Conservation (phyloP, 2,113 vertebrate species). For the Felis chaus region DNA sequence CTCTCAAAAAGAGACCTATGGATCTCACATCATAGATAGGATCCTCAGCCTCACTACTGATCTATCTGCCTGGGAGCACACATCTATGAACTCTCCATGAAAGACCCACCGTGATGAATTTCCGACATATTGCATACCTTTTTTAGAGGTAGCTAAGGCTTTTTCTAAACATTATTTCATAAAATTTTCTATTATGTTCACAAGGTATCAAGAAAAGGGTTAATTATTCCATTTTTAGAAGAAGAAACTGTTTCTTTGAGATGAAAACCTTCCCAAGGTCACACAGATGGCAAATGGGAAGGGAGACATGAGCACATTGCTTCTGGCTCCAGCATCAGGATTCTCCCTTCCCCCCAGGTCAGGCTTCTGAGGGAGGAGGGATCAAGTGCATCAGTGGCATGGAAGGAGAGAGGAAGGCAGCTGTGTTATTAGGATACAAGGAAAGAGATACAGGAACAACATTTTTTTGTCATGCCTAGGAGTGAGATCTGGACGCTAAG, state of each 20-base stretch:
- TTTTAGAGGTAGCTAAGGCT: neutral
- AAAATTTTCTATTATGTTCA: neutral
- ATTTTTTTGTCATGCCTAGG: slow-evolving; percentile 50
- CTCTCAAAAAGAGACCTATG: neutral
- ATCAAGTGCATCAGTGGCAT: neutral
- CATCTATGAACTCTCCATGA: neutral
- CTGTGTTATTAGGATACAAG: neutral
- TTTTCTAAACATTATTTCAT: neutral
- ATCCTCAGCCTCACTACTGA: neutral
- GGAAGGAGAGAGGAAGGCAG: neutral
- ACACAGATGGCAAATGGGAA: neutral
- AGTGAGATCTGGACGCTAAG: slow-evolving; percentile 53
- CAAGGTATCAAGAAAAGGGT: neutral
- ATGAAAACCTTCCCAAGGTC: neutral
- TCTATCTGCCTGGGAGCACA: neutral
- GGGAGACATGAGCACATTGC: neutral
- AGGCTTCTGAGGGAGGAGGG: neutral
- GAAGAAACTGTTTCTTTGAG: neutral
- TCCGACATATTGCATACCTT: neutral
- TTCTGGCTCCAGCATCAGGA: neutral
- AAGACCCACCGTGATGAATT: neutral
- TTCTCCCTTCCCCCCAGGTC: neutral
- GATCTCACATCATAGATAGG: neutral
- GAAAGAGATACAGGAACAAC: neutral
- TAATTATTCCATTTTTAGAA: neutral